A percentile compares a stretch with the other conserved stretches of the same genome.
Evolutionary conservation across 53 echinoderm and acorn worm genomes (phyloP).

Genomic region (Echinarachnius parma): DNA sequence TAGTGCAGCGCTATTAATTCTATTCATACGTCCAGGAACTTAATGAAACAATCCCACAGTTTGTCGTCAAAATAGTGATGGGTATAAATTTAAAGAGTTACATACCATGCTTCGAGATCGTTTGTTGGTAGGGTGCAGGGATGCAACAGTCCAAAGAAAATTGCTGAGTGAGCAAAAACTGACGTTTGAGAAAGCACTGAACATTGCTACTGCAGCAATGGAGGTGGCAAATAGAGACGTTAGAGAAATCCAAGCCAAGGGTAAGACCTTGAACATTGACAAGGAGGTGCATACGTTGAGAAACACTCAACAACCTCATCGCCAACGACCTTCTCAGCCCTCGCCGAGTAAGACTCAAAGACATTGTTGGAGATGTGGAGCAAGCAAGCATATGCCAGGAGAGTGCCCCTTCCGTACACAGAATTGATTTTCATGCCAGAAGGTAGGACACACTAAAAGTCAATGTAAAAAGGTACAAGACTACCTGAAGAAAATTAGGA

Average conservation of each 20-base stretch:
- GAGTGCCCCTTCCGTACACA: not conserved
- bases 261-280: constrained; percentile 1
- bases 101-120: constrained; percentile 1
- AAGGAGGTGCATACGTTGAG: not conserved
- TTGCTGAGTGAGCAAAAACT: constrained; percentile 14
- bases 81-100: constrained; percentile 3
- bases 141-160: constrained; percentile 19
- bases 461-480: not conserved
- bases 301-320: not conserved
- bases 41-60: constrained; percentile 31
- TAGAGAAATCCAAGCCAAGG: not conserved
- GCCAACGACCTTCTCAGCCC: not conserved
- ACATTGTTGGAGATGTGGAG: not conserved
- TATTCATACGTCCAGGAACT: not conserved
- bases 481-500: not conserved
- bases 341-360: not conserved
- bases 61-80: constrained; percentile 22
- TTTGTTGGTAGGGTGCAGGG: constrained; percentile 23
- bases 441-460: not conserved
- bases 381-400: not conserved
- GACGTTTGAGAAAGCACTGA: constrained; percentile 29
- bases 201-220: constrained; percentile 18
- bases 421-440: not conserved
- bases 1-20: constrained; percentile 15
- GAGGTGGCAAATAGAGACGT: constrained; percentile 32